Base-by-base conservation (phyloP, 2,888 invertebrate species). In the Cryptocephalus moraei region DNA sequence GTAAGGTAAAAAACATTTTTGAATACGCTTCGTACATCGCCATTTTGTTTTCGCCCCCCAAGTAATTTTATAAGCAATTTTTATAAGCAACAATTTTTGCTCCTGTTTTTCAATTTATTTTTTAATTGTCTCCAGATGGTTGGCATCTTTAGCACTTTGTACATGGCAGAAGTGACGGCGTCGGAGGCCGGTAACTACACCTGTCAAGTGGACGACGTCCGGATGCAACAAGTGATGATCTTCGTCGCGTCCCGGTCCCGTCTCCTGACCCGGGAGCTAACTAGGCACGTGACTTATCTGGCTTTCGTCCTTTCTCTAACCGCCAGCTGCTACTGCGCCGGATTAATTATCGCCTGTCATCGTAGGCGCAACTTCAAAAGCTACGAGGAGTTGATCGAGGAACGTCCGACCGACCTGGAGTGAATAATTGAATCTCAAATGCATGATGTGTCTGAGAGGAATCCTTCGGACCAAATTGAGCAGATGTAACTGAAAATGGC, bases 111-210 rank as follows among this genome's bases (percentile, higher is more conserved):
- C n/a, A 22, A 22, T 22, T 6, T 6, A 22, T 22, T 6, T 4
- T 6, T 22, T 40, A 34, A 51, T 48, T 43, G 45, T n/a, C 53
- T 56, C 41, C 66, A 78, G 40, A 64, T 75, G 8, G 74, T 80
- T 2, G 80, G 80, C 56, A 68, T 73, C 0, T 78, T 77, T 55
- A 75, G 74, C 38, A 75, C 75, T 1, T 61, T 81, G 22, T 78
- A 78, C 61, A 66, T 81, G 39, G 66, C 73, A 52, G 77, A 78
- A 48, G 78, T 84, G 1, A 77, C 77, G 10, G 71, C 73, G 52
- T 68, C 73, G 1, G 85, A 86, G 63, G 77, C 79, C 50, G 87
- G 86, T 9, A 76, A 76, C 59, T 88, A 86, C 63, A 76, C 77
- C 1, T 88, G 88, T 63, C 71, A 73, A 48, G 79, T 82, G 8